Evolutionary conservation across 2,113 vertebrate genomes (phyloP).

Genomic region (Atlantisia rogersi): DNA sequence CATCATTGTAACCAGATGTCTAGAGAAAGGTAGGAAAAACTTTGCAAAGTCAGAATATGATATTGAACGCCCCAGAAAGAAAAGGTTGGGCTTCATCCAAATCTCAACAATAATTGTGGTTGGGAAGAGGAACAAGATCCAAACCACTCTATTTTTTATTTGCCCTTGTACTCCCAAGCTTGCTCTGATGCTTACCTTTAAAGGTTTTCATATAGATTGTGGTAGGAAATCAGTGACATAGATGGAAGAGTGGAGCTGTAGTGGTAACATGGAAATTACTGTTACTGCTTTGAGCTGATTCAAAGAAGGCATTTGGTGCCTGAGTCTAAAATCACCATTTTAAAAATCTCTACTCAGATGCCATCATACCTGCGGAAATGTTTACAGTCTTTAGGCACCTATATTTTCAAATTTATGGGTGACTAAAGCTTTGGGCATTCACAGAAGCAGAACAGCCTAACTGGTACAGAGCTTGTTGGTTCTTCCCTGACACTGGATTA

Average conservation of each 20-base stretch:
- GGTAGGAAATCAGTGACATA: background rate
- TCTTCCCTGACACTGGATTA: background rate
- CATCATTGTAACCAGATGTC: background rate
- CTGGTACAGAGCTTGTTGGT: background rate
- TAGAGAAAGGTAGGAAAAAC: background rate
- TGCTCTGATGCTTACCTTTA: background rate
- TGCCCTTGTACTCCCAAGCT: background rate
- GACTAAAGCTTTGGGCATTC: background rate
- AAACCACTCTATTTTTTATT: background rate
- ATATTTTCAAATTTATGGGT: background rate
- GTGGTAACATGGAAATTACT: background rate
- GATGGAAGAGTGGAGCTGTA: background rate
- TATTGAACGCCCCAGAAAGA: background rate
- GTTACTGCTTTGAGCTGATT: background rate
- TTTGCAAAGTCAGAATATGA: background rate
- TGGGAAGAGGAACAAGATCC: background rate
- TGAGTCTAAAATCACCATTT: background rate
- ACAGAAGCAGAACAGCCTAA: background rate
- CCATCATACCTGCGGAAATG: background rate
- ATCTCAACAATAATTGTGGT: background rate
- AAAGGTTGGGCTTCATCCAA: no score
- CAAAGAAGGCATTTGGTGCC: background rate
- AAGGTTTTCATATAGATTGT: background rate
- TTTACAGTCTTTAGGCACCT: background rate
- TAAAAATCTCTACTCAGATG: background rate